phyloP scores from a whole-genome alignment of 2,113 vertebrate species.

The Ceratotherium simum region DNA sequence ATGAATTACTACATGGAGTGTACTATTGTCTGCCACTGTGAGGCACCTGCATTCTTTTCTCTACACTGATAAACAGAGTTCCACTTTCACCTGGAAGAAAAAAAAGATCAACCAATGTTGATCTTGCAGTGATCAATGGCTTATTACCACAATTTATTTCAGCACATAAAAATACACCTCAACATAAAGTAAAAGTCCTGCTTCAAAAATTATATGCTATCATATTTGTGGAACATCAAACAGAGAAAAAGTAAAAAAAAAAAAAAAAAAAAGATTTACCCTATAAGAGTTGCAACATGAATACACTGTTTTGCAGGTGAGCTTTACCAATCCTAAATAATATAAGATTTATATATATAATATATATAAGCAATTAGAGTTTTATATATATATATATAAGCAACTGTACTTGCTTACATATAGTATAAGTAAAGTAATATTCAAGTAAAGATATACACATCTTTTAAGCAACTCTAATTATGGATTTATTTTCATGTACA shows the following conservation, averaged over 20 bases:
- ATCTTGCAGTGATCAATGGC: not conserved
- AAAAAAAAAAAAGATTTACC: not conserved
- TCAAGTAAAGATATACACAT: too few species aligned
- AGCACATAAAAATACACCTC: not conserved
- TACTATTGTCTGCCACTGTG: not conserved
- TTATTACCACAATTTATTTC: slow-evolving; percentile 37
- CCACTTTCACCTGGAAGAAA: not conserved
- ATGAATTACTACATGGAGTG: not conserved
- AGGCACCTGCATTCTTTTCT: not conserved
- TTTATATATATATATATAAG: too few species aligned
- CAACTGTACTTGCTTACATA: too few species aligned
- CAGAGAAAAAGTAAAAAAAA: not conserved
- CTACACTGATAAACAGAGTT: not conserved
- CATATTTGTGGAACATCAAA: not conserved
- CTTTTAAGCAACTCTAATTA: slow-evolving; percentile 1
- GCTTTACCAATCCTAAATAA: too few species aligned
- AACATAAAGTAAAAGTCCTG: slow-evolving; percentile 18
- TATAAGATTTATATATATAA: too few species aligned
- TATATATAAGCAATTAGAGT: too few species aligned
- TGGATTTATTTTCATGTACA: not conserved
- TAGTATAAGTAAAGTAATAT: too few species aligned
- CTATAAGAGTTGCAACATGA: too few species aligned
- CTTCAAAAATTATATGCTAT: not conserved
- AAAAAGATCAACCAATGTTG: not conserved
- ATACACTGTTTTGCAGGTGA: too few species aligned